Evolutionary conservation across 2,113 vertebrate species (phyloP), one percentile per base, ranked within the genome.

Genomic region (Lates calcarifer): DNA sequence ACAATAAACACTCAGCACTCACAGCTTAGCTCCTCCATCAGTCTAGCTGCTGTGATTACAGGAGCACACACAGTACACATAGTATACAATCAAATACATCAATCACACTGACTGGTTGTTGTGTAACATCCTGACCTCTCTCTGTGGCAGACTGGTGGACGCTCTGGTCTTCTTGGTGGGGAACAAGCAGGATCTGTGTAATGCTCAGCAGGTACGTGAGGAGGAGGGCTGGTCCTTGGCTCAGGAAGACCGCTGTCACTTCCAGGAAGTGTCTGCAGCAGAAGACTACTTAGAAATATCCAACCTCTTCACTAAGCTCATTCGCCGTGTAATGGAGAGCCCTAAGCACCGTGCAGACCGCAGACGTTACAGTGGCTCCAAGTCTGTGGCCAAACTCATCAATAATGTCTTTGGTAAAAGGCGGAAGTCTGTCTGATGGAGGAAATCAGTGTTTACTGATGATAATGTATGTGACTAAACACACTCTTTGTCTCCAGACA

Each of bases 371-470:
- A 93, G 85, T 71, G 92, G 91, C 77, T 91, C 92, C 76, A 92
- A 90, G 73, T 91, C 91, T 77, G 91, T 87, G 88, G 88, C 71
- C 77, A 91, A 93, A 73, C 87, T 93, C 51, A 94, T 93, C 79
- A 93, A 93, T 90, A 93, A 93, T 65, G 82, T 92, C 65, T 94
- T 92, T 76, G 90, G 89, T 66, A 94, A 94, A 86, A 92, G 86
- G 68, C 80, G 87, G 71, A 91, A 91, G 84, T 94, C 92, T 28
- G 91, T 91, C 64, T 94, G 82, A 93, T 66, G 53, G 73, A 77
- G 56, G 58, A 87, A 81, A 65, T 77, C 63, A 56, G 45, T 28
- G 61, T n/a, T 64, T 58, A 81, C 26, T 77, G n/a, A 76, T 63
- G 53, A 39, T 41, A 35, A 71, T 66, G 28, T 28, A 71, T 83